Conservation (phyloP, 2,113 vertebrate species). For the Cardinalis cardinalis region DNA sequence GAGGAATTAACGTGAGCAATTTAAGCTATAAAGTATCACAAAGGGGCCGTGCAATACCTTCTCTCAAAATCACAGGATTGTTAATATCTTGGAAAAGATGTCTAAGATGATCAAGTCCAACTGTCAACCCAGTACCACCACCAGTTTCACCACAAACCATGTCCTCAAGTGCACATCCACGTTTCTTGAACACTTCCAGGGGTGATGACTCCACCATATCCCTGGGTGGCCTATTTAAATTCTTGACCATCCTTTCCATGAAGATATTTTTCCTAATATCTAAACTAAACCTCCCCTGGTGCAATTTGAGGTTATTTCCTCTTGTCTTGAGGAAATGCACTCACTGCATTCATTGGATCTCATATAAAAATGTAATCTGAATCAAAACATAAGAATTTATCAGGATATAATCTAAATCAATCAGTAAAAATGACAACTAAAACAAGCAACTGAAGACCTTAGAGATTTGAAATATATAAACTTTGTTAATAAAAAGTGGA, state of each 20-base stretch:
- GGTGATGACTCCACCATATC: background rate
- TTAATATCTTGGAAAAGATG: background rate
- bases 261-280: background rate
- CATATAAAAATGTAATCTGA: background rate
- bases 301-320: background rate
- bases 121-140: too few relatives aligned
- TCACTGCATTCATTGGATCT: background rate
- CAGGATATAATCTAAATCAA: background rate
- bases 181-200: background rate
- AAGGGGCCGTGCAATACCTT: background rate
- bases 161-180: background rate
- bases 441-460: background rate
- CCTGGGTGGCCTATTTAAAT: background rate
- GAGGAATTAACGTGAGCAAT: background rate
- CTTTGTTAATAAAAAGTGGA: background rate
- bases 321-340: background rate
- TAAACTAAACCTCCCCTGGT: background rate
- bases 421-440: background rate
- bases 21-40: background rate
- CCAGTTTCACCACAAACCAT: background rate
- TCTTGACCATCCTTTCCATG: background rate
- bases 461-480: background rate
- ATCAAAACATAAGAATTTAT: background rate
- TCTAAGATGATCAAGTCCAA: background rate
- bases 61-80: background rate